Conservation (phyloP, 92 coral and sea anemone species). For the Zoanthus solanderi region DNA sequence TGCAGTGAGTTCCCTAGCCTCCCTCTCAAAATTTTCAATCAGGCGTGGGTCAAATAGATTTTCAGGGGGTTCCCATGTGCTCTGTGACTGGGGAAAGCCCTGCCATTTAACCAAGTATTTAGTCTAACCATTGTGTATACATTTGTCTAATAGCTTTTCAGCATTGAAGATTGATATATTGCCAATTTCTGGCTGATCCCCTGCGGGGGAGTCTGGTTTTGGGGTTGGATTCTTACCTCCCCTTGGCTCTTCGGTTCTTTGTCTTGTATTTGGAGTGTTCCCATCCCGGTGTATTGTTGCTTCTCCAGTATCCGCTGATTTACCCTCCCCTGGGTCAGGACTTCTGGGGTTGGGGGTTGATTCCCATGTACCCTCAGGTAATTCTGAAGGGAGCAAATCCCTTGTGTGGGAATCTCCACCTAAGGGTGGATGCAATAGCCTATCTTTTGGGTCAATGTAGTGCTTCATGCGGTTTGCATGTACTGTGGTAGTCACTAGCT, state of each 20-base stretch:
- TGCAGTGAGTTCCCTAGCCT: neutral
- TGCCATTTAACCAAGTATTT: neutral
- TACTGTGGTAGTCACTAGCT: conserved; percentile 45
- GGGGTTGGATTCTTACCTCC: too few relatives aligned
- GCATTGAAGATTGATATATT: neutral
- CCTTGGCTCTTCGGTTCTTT: too few relatives aligned
- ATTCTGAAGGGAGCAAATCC: too few relatives aligned
- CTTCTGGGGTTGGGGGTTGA: too few relatives aligned
- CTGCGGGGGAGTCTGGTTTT: neutral
- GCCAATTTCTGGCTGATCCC: neutral
- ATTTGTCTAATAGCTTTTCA: neutral
- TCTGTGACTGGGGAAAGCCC: neutral
- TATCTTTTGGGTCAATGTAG: conserved; percentile 44
- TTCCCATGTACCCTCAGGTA: too few relatives aligned
- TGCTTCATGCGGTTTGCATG: conserved; percentile 63
- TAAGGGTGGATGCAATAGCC: conserved; percentile 38
- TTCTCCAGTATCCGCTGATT: too few relatives aligned
- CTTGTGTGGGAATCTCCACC: too few relatives aligned
- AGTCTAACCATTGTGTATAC: neutral
- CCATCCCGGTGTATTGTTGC: too few relatives aligned
- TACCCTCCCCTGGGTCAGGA: too few relatives aligned
- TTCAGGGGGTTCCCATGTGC: conserved; percentile 18
- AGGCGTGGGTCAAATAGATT: conserved; percentile 13
- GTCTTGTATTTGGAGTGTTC: too few relatives aligned
- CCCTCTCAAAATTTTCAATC: neutral